phyloP scores from a whole-genome alignment of 2,797 vertebrate species.

The Mus spretus region DNA sequence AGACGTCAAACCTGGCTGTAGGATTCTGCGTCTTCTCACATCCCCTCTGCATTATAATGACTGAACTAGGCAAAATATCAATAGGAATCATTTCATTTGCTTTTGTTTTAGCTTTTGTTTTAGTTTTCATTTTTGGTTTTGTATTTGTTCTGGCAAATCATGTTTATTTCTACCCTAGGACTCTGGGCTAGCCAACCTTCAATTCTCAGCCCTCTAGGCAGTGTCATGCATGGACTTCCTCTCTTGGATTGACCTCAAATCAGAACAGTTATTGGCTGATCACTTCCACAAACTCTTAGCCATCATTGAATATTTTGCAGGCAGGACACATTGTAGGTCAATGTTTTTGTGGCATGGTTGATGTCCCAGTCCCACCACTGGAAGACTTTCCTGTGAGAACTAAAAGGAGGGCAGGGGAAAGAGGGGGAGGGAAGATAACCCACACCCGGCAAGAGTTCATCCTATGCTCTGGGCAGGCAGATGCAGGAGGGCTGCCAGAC shows the following conservation, averaged over 20 bases:
- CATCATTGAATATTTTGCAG: background rate
- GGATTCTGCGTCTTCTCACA: background rate
- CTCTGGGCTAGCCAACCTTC: background rate
- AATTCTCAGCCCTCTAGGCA: background rate
- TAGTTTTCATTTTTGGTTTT: background rate
- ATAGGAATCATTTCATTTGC: background rate
- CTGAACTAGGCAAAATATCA: background rate
- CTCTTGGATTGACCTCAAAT: background rate
- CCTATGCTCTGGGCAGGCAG: too few species aligned
- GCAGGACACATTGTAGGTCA: background rate
- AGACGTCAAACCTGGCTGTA: background rate
- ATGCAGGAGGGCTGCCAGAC: too few species aligned
- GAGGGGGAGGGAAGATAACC: too few species aligned
- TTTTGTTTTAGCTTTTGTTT: background rate
- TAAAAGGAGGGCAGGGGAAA: too few species aligned
- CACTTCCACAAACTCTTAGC: background rate
- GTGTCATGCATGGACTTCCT: background rate
- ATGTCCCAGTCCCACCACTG: background rate
- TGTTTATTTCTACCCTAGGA: background rate
- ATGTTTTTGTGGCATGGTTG: background rate
- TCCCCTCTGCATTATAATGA: background rate
- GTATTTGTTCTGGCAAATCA: background rate
- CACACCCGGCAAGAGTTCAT: too few species aligned
- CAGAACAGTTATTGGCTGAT: background rate
- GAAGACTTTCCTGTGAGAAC: too few species aligned